These are phyloP conservation scores for Germaria angustata DNA, from an alignment of 2,888 invertebrate genomes.

Conservation along the genomic window DNA sequence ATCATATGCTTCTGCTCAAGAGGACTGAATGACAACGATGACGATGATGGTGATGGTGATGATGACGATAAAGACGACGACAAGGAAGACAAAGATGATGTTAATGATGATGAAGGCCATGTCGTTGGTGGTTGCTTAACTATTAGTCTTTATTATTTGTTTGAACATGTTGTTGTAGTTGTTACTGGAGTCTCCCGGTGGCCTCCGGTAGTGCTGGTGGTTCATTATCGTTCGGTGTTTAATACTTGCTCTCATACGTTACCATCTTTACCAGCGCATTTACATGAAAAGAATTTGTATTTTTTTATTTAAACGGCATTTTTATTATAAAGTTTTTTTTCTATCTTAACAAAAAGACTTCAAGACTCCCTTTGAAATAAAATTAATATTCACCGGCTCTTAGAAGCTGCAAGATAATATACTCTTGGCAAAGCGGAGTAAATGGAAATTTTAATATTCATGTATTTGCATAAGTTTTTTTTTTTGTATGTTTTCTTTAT, in stretches of 20 bases:
- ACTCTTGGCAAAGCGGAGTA: background rate
- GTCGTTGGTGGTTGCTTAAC: conserved; percentile 38
- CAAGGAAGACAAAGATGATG: conserved; percentile 23
- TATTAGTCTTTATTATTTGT: conserved; percentile 29
- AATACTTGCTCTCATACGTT: conserved; percentile 37
- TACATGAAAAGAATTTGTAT: conserved; percentile 50
- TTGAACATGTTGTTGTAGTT: conserved; percentile 41
- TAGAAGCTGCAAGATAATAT: conserved; percentile 20
- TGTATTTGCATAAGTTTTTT: conserved; percentile 55
- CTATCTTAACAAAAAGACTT: background rate
- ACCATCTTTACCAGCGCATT: conserved; percentile 34
- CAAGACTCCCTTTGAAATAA: background rate
- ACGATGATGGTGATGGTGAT: conserved; percentile 2
- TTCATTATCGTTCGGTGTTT: conserved; percentile 33
- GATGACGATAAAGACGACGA: background rate
- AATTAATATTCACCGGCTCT: conserved; percentile 24
- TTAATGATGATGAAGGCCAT: conserved; percentile 29
- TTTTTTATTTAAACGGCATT: conserved; percentile 7
- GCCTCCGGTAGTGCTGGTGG: conserved; percentile 56
- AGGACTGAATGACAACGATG: conserved; percentile 21
- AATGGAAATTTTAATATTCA: conserved; percentile 56
- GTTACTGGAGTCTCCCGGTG: conserved; percentile 48
- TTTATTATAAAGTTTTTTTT: background rate
- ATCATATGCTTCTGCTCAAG: conserved; percentile 61
- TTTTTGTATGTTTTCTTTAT: conserved; percentile 1